Evolutionary conservation across 2,113 vertebrate species (phyloP), one percentile per base, ranked within the genome.

Genomic region (Ictalurus furcatus): DNA sequence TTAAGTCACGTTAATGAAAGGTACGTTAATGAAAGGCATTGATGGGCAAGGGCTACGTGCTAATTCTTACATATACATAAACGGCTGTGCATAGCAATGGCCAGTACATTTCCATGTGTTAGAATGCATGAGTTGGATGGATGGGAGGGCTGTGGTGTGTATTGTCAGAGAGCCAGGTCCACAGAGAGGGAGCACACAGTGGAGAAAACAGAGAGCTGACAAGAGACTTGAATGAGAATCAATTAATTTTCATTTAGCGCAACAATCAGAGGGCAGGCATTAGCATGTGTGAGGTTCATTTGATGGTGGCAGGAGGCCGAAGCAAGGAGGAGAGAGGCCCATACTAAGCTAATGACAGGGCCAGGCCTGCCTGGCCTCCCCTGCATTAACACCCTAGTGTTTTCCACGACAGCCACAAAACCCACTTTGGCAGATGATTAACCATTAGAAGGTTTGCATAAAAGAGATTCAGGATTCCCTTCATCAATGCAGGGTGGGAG

Each of bases 221-320:
- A 95, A 93, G 92, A 80, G 90, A 73, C 74, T 90, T 94, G 92
- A 95, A 96, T 95, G 90, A 94, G 90, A 93, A 95, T 95, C 94
- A 95, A 96, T 96, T 96, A 95, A 94, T 95, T 96, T 94, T 96
- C 95, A 96, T 96, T 94, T 96, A 95, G 94, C 90, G 94, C 94
- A 92, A 94, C 89, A 93, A 94, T 94, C 92, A 90, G 91, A 92
- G 94, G 94, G 93, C 90, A 88, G 92, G 90, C 93, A 96, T 96
- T 95, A 95, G 95, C 95, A 96, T 95, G 81, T 94, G 94, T 95
- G 96, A 96, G 93, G 91, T 93, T 92, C 91, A 92, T 95, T 92
- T 92, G 91, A 95, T 94, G 92, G 94, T 93, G 94, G 93, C 94
- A 93, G 93, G 92, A 92, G 93, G 88, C 94, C 89, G 69, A 84